phyloP scores from a whole-genome alignment of 2,113 vertebrate genomes.

The Tachuris rubrigastra region DNA sequence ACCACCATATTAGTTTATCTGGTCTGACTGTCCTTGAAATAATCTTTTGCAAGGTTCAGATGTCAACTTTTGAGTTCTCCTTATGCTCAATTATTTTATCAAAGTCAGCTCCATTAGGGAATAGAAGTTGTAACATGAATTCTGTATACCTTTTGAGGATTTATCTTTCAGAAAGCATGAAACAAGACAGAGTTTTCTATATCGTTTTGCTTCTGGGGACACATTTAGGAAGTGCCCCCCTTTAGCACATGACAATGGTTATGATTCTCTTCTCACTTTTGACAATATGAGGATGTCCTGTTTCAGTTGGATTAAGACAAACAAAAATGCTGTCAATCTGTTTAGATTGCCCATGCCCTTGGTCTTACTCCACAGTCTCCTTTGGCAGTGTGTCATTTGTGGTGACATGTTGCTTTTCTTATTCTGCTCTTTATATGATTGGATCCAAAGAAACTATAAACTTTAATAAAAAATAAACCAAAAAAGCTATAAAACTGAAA shows the following conservation, averaged over 20 bases:
- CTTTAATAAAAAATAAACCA: neutral
- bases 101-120: neutral
- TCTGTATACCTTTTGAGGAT: neutral
- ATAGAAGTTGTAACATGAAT: neutral
- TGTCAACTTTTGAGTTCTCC: neutral
- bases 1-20: neutral
- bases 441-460: neutral
- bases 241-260: neutral
- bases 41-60: neutral
- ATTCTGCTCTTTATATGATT: neutral
- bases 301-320: neutral
- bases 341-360: neutral
- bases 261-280: neutral
- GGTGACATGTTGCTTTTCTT: neutral
- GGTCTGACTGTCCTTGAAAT: neutral
- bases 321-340: neutral
- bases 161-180: neutral
- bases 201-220: neutral
- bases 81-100: neutral
- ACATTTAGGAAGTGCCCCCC: neutral
- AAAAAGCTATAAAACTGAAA: neutral
- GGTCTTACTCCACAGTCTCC: neutral
- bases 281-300: neutral
- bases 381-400: neutral
- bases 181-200: neutral